phyloP scores from a whole-genome alignment of 2,888 invertebrate genomes.

The Caenorhabditis sp. region DNA sequence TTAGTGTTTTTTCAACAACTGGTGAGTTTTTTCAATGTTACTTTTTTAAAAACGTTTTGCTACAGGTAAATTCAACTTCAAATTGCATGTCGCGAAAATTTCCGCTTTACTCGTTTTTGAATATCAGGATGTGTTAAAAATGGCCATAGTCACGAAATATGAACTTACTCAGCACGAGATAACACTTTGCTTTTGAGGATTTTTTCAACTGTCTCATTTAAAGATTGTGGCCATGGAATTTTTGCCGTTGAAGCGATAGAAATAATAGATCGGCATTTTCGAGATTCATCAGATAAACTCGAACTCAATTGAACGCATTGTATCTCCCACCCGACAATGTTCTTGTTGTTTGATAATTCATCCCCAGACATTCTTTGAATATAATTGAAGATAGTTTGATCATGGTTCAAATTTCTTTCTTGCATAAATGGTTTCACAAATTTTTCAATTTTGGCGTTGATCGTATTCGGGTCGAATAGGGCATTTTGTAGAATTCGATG shows the following conservation, averaged over 20 bases:
- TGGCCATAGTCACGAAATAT: too few species aligned
- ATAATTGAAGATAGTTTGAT: constrained; percentile 53
- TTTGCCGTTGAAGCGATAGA: constrained; percentile 50
- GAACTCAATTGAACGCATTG: constrained; percentile 54
- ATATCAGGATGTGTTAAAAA: too few species aligned
- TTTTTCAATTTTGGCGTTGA: constrained; percentile 48
- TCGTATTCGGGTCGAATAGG: constrained; percentile 36
- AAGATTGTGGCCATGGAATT: constrained; percentile 51
- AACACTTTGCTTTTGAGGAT: constrained; percentile 23
- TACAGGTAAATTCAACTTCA: too few species aligned
- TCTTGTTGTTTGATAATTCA: not conserved
- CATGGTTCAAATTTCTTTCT: constrained; percentile 51
- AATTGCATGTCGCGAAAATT: too few species aligned
- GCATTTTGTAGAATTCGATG: constrained; percentile 45
- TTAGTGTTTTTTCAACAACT: too few species aligned
- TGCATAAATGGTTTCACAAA: constrained; percentile 57
- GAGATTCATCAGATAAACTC: constrained; percentile 43
- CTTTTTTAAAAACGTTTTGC: too few species aligned
- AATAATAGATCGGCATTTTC: constrained; percentile 50
- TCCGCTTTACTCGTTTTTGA: too few species aligned
- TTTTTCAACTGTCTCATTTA: constrained; percentile 45
- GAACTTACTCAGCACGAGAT: constrained; percentile 5
- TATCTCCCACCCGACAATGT: constrained; percentile 47
- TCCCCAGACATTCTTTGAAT: constrained; percentile 42
- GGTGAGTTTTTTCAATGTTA: too few species aligned